These are phyloP conservation scores for Trididemnum miniatum DNA, from an alignment of 23 tunicate genomes.

Conservation along the genomic window DNA sequence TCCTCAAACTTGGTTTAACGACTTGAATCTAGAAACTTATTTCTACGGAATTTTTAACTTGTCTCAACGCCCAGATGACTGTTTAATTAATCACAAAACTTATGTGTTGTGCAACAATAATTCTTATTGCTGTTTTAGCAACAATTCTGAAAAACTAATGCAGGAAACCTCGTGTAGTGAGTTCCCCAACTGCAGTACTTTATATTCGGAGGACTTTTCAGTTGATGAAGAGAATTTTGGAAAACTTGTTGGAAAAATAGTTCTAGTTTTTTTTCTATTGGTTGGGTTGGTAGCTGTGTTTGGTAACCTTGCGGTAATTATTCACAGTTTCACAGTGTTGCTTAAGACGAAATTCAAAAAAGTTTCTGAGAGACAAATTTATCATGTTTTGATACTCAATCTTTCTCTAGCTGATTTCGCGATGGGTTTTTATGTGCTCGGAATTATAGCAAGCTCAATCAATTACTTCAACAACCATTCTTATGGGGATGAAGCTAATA, in stretches of 20 bases:
- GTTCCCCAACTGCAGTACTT: background rate
- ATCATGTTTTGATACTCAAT: slow-evolving; percentile 9
- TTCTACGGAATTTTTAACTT: background rate
- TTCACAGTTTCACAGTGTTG: background rate
- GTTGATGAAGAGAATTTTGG: slow-evolving; percentile 19
- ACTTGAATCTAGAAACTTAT: background rate
- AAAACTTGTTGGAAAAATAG: background rate
- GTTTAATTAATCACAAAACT: background rate
- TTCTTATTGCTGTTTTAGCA: slow-evolving; percentile 7
- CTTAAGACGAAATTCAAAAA: background rate
- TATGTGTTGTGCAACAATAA: background rate
- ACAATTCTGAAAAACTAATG: background rate
- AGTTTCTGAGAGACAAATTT: slow-evolving; percentile 4
- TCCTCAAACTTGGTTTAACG: slow-evolving; percentile 1
- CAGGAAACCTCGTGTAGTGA: background rate
- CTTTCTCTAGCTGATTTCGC: slow-evolving; percentile 16
- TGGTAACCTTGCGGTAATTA: slow-evolving; percentile 24
- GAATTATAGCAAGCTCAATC: background rate
- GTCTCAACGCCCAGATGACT: too few relatives aligned
- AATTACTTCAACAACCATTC: background rate
- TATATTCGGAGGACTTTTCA: background rate
- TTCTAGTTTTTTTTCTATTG: background rate
- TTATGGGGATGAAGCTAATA: background rate
- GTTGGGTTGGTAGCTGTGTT: slow-evolving; percentile 16
- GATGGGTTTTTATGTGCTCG: slow-evolving; percentile 26